Evolutionary conservation across 2,888 invertebrate genomes (phyloP), one percentile per base, ranked within the genome.

Genomic region (Platycnemis pennipes): DNA sequence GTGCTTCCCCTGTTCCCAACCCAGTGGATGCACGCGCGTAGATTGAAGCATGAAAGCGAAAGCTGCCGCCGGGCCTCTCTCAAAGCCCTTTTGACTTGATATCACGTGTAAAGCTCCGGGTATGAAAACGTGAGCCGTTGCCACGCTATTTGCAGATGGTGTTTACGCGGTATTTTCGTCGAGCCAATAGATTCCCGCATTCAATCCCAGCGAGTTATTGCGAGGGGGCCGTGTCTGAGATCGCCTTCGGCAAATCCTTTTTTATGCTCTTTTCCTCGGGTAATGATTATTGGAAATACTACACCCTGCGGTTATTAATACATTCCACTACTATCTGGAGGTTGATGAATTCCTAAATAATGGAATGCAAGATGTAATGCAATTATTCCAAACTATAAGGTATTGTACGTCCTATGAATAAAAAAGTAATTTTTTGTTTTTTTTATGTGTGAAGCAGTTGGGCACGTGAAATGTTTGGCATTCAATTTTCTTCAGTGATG

Each of bases 11-110:
- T 77, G 26, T 22, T 22, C 26, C 37, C 37, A 11, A 31, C 77
- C 31, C 11, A 22, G 13, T 77, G 11, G 37, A 56, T 89, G 56
- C 13, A 56, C 16, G 49, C 22, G 22, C 53, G 37, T 53, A 45
- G 88, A 49, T 26, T n/a, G 31, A 26, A 7, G 89, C 89, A 56
- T 56, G 89, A 89, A 89, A 89, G 89, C 53, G 89, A 89, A 42
- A 42, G 89, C 89, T 16, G 22, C 53, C 26, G 31, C 13, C 63
- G 11, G 37, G 77, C 77, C 37, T 77, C 77, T 26, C 1, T 16
- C 8, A 77, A 77, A 77, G 31, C 77, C 77, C 31, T 37, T n/a
- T 77, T 77, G 37, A 31, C 77, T 77, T 16, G 37, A 37, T 77
- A 77, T 37, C 37, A 37, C 8, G 77, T 31, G 37, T 77, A 37